Percentiles rank a stretch among this genome's conserved stretches.
phyloP scores from a whole-genome alignment of 2,797 vertebrate genomes.

The Falco naumanni region DNA sequence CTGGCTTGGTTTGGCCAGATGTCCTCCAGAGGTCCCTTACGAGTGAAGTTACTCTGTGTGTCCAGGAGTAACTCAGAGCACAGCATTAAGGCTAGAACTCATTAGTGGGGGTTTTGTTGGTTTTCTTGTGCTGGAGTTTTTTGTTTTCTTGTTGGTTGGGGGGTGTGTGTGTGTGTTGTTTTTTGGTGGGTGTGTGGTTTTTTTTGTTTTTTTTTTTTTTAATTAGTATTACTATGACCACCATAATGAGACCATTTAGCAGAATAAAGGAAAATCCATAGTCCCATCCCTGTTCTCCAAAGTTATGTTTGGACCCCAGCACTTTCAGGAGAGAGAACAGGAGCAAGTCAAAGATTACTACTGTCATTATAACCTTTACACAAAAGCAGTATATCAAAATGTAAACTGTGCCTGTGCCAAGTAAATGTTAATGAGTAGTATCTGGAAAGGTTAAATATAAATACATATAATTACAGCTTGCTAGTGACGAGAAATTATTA shows the following conservation, averaged over 20 bases:
- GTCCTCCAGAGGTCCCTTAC: background rate
- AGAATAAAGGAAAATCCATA: background rate
- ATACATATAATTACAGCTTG: slow-evolving; percentile 73
- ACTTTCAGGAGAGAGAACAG: background rate
- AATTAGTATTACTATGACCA: background rate
- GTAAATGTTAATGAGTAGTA: slow-evolving; percentile 67
- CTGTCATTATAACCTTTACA: slow-evolving; percentile 43
- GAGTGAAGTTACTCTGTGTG: background rate
- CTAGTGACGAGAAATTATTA: slow-evolving; percentile 68
- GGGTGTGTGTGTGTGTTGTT: too few species aligned
- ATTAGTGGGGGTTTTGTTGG: background rate
- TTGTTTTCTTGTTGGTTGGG: too few species aligned
- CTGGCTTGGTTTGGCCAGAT: background rate
- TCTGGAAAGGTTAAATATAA: slow-evolving; percentile 77
- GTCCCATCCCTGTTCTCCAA: background rate
- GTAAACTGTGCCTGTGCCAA: slow-evolving; percentile 47
- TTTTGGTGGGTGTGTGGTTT: too few species aligned
- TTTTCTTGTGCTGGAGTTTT: background rate
- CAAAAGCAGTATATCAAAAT: slow-evolving; percentile 61
- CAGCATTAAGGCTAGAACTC: background rate
- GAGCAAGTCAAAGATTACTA: slow-evolving; percentile 36
- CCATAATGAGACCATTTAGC: background rate
- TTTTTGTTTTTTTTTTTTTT: too few species aligned
- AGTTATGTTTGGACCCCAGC: background rate
- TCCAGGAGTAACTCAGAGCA: background rate